Evolutionary conservation across 2,113 vertebrate genomes (phyloP), one percentile per base, ranked within the genome.

Genomic region (Thermophis baileyi): DNA sequence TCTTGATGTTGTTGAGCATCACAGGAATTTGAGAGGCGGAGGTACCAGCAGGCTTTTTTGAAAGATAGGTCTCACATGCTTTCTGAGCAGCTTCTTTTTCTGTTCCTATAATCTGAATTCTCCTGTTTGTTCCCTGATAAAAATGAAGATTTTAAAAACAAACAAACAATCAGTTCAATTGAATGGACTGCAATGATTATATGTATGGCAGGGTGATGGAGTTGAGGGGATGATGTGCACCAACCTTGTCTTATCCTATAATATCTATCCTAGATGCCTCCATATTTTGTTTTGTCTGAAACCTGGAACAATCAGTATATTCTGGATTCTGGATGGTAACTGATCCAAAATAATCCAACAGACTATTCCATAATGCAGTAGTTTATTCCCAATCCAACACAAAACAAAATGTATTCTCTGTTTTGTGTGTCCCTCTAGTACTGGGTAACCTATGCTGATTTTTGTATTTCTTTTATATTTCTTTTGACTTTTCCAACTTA

Each of bases 51-150:
- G 98, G 95, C 91, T 97, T 97, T 89, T 97, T 97, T 6, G 98
- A 97, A 92, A 99, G 96, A 22, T 98, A 97, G 0, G 96, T 97
- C 95, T 99, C 98, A 35, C 99, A 97, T 20, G 98, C 97, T 46
- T 96, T 97, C 96, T 98, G 98, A 44, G 98, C 97, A 0, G 96
- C 97, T 90, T 97, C 97, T 91, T 98, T 99, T 95, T 99, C 96
- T 44, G 98, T 95, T 91, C 98, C 98, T 94, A 99, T 96, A 93
- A 88, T 96, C 96, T 98, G 97, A 47, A 99, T 97, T 24, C 49
- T 96, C 94, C 96, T 96, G 89, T 96, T 95, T 30, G 97, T 96
- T 97, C 95, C 96, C 99, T 99, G 96, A 90, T 55, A 88, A 88
- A 86, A 74, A 88, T 25, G 24, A 22, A 44, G 18, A 24, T 85